Evolutionary conservation across 2,888 invertebrate species (phyloP).

Genomic region (Cheiracanthium punctorium): DNA sequence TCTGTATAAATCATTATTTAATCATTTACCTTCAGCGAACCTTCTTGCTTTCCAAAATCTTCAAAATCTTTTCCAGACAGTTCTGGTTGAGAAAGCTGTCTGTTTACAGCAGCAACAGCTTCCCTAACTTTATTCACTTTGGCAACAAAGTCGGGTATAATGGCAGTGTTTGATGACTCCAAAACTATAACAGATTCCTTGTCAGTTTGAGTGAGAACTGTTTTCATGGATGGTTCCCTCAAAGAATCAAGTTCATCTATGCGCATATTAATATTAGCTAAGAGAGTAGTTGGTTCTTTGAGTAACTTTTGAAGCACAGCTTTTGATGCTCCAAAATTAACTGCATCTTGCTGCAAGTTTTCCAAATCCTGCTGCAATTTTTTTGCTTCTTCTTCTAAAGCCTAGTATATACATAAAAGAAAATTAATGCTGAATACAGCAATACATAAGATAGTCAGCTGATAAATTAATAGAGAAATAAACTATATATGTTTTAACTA

Average conservation of each 20-base stretch:
- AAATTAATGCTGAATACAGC: neutral
- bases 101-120: slow-evolving; percentile 78
- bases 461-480: too few relatives aligned
- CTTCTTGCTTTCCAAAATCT: slow-evolving; percentile 82
- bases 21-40: slow-evolving; percentile 79
- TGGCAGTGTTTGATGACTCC: slow-evolving; percentile 46
- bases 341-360: slow-evolving; percentile 53
- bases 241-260: slow-evolving; percentile 72
- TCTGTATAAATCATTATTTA: too few relatives aligned
- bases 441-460: too few relatives aligned
- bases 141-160: slow-evolving; percentile 77
- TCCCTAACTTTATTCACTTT: slow-evolving; percentile 79
- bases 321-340: slow-evolving; percentile 48
- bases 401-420: too few relatives aligned
- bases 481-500: too few relatives aligned
- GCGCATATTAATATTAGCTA: slow-evolving; percentile 77
- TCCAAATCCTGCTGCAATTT: slow-evolving; percentile 77
- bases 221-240: slow-evolving; percentile 34
- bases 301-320: slow-evolving; percentile 36
- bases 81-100: slow-evolving; percentile 79
- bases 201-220: slow-evolving; percentile 68
- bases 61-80: slow-evolving; percentile 81
- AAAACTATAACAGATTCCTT: slow-evolving; percentile 39
- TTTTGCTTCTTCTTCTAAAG: slow-evolving; percentile 82
- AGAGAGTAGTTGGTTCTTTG: slow-evolving; percentile 72